Base-by-base conservation (phyloP, 2,113 vertebrate species). In the Lagenorhynchus albirostris region DNA sequence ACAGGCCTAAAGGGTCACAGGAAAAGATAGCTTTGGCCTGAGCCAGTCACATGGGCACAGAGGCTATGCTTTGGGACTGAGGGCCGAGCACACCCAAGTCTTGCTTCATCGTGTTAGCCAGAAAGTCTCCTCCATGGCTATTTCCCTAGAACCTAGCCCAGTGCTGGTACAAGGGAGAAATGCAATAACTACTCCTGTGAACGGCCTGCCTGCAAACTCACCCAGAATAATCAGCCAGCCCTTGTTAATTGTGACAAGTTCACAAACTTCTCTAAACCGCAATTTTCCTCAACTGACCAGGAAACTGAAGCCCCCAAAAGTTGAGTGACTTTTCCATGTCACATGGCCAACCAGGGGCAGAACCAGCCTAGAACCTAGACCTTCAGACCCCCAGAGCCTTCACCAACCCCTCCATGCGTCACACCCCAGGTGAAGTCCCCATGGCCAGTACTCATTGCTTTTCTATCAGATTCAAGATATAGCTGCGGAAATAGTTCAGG, bases 391-490 rank as follows among this genome's bases (percentile, higher is more conserved):
- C 0, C 1, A 5, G 11, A 15, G 2, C 36, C 50, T 76, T 85
- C 4, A 29, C 47, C 9, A 58, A 7, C 21, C 11, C 77, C 13
- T 20, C 33, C 53, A 58, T 9, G 53, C 6, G 7, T 44, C 63
- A 36, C 3, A 70, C 3, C 21, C 71, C 44, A n/a, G 50, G 26
- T 47, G 67, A 91, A 68, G 31, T 55, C 20, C 36, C 53, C 38
- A 67, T 20, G 8, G 14, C 15, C 29, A 82, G 26, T 31, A 41
- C 29, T 67, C 29, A 14, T 26, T 33, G 29, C 21, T 92, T 82
- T 97, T 90, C 95, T 84, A 73, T 62, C 31, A 33, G 9, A 92
- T 44, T 85, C 55, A 98, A 94, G 60, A 94, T 82, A 62, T 29
- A 93, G 11, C 41, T 41, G 13, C 77, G 89, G 65, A 97, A 95